Conservation (phyloP, 2,797 vertebrate species). For the Argentina silus region DNA sequence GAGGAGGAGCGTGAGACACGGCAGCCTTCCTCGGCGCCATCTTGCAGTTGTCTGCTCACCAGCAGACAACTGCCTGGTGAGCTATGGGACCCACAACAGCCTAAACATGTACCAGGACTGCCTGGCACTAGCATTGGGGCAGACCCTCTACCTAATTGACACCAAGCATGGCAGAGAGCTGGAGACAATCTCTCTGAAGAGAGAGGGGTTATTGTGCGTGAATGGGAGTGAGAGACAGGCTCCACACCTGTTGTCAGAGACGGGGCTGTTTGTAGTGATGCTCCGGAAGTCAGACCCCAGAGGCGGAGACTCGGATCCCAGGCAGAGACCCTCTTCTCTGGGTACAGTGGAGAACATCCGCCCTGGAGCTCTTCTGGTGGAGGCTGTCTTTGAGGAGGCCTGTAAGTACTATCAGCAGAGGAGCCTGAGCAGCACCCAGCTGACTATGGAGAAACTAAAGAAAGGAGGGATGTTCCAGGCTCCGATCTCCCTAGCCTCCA, state of each 20-base stretch:
- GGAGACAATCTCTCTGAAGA: conserved; percentile 79
- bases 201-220: conserved; percentile 78
- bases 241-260: conserved; percentile 81
- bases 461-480: conserved; percentile 89
- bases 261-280: conserved; percentile 82
- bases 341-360: conserved; percentile 49
- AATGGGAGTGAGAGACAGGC: conserved; percentile 68
- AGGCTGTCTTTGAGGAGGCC: conserved; percentile 94
- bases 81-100: conserved; percentile 59
- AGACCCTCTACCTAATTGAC: conserved; percentile 83
- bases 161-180: conserved; percentile 82
- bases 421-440: conserved; percentile 89
- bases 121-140: conserved; percentile 79
- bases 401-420: conserved; percentile 96
- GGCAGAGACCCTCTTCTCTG: conserved; percentile 29
- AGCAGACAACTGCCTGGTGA: conserved; percentile 58
- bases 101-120: conserved; percentile 79
- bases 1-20: no score
- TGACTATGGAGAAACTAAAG: conserved; percentile 89
- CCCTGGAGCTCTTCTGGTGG: conserved; percentile 77
- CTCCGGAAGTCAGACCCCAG: conserved; percentile 53
- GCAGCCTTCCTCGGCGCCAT: no score
- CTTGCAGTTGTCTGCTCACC: no score
- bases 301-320: conserved; percentile 28
- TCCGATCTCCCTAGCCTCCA: conserved; percentile 86